Evolutionary conservation across 2,888 invertebrate genomes (phyloP), one percentile per base, ranked within the genome.

Genomic region (Eupithecia tripunctaria): DNA sequence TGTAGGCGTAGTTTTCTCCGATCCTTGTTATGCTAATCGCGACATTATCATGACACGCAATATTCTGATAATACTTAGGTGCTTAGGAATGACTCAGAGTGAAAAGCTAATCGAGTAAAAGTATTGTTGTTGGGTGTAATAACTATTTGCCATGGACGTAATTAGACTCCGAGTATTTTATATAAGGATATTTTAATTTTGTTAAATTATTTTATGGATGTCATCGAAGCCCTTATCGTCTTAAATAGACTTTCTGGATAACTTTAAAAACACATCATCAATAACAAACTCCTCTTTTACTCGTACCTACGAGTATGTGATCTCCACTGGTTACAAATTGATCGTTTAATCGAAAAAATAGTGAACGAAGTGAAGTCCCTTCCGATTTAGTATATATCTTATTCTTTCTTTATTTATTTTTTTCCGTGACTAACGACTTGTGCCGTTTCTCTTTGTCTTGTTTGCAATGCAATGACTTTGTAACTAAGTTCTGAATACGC

Each of bases 11-110:
- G 75, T 76, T 81, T 79, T 81, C 78, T 81, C 77, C 73, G 73
- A 82, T 81, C 82, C 82, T 83, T 81, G 83, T 86, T 86, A 88
- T 88, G 87, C 79, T 88, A 87, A 88, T 86, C 78, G 78, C 75
- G 62, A 83, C 79, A 78, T 84, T 81, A 85, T 82, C 76, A 86
- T 88, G 88, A 89, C 84, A 81, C 70, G 82, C 82, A 78, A 74
- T 84, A 85, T 85, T 85, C 76, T 68, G 75, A 80, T 73, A 76
- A 76, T 74, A 71, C 85, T 86, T 88, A 84, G 82, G 85, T 74
- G 71, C 85, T 86, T 88, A 84, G 81, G 85, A 87, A 88, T 89
- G 86, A 85, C 71, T 64, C 68, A 71, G 62, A 71, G 70, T 66
- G 76, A 71, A 56, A 74, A 75, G 69, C 78, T 63, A 75, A 71